Evolutionary conservation across 2,113 vertebrate species (phyloP).

Genomic region (Papio anubis): DNA sequence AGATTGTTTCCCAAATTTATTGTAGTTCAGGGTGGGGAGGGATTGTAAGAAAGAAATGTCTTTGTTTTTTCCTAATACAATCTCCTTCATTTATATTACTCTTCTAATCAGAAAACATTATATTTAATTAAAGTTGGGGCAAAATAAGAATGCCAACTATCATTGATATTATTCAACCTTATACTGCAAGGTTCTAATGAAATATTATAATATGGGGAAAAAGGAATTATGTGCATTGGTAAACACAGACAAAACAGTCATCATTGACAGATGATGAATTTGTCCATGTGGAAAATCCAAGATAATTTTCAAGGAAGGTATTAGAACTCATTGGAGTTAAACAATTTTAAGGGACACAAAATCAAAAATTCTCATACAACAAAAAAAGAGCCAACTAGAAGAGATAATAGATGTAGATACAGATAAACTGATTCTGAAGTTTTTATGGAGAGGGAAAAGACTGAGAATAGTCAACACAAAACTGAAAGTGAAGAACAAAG

Average conservation of each 20-base stretch:
- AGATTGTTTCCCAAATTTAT: background rate
- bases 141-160: background rate
- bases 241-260: conserved; percentile 18
- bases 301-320: background rate
- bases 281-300: background rate
- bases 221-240: background rate
- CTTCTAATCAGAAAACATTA: background rate
- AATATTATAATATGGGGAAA: background rate
- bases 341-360: background rate
- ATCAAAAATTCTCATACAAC: background rate
- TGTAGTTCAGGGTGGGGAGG: background rate
- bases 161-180: background rate
- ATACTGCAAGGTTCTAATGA: background rate
- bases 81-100: background rate
- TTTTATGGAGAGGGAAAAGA: background rate
- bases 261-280: background rate
- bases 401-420: background rate
- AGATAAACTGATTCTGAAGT: background rate
- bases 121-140: background rate
- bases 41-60: background rate
- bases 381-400: background rate
- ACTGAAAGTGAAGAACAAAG: background rate
- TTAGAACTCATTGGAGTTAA: background rate
- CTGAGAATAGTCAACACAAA: background rate
- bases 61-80: background rate